Evolutionary conservation across 2,113 vertebrate genomes (phyloP).

Genomic region (Sarotherodon lohbergeri): DNA sequence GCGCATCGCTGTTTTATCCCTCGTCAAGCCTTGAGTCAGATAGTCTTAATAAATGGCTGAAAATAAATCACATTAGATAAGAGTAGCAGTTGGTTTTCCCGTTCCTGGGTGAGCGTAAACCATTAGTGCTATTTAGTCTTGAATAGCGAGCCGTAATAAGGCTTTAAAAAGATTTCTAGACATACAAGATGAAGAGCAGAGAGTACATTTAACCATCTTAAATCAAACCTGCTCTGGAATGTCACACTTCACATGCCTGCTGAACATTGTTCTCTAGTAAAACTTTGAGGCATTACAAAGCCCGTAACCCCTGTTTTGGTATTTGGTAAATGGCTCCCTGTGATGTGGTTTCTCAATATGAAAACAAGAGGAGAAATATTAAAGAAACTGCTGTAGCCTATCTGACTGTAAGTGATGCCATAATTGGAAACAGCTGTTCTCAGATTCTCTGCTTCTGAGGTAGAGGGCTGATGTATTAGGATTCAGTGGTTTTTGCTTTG

Average conservation of each 20-base stretch:
- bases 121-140: slow-evolving; percentile 2
- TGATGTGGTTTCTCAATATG: slow-evolving; percentile 60
- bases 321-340: slow-evolving; percentile 1
- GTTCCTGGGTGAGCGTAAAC: not conserved
- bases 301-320: slow-evolving; percentile 45
- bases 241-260: slow-evolving; percentile 16
- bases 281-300: slow-evolving; percentile 32
- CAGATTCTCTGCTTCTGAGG: not conserved
- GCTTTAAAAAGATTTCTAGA: slow-evolving; percentile 40
- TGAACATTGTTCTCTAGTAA: slow-evolving; percentile 21
- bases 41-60: slow-evolving; percentile 34
- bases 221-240: slow-evolving; percentile 26
- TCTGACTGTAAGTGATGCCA: not conserved
- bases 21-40: slow-evolving; percentile 46
- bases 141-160: slow-evolving; percentile 1
- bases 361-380: slow-evolving; percentile 48
- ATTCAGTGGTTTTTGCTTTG: not conserved
- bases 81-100: slow-evolving; percentile 10
- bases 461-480: not conserved
- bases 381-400: slow-evolving; percentile 28
- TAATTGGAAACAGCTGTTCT: slow-evolving; percentile 45
- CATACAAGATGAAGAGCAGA: slow-evolving; percentile 5
- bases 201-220: slow-evolving; percentile 16
- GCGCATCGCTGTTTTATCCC: slow-evolving; percentile 32
- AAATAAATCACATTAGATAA: slow-evolving; percentile 50